Base-by-base conservation (phyloP, 92 coral and sea anemone species). In the Epizoanthus scotinus region DNA sequence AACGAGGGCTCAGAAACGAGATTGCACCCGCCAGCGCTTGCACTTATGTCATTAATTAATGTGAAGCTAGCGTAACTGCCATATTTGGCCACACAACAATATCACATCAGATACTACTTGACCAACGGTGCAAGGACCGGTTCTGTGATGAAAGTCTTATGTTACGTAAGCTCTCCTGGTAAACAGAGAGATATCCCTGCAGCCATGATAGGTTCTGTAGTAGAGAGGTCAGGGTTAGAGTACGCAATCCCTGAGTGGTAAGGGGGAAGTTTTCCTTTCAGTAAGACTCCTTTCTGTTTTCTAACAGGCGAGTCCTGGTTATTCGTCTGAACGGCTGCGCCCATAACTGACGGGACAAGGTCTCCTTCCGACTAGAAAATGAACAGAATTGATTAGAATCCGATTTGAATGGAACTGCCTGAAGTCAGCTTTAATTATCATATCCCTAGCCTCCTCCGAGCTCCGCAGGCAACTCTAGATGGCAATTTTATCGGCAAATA, bases 131-230 rank as follows among this genome's bases (percentile, higher is more conserved):
- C 52, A 9, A 47, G 52, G 52, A 47, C 0, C 52, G 52, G 44
- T 40, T 47, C 17, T 0, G 14, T 47, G 13, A 15, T 10, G 52
- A n/a, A n/a, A 47, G 59, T 19, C 52, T 21, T 29, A 9, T 59
- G 68, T 75, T 40, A 75, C 58, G 67, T 75, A 15, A 58, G 21
- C 28, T 75, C 67, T 75, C 67, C 81, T 25, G 92, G 94, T 15
- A 90, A 78, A 40, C 79, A 86, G 14, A 92, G 84, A 5, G 97
- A 92, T 12, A 92, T 74, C 14, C 97, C 97, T 0, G 94, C 85
- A 2, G 94, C 97, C n/a, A 93, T 71, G 59, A 93, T 54, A n/a
- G 94, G 90, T 21, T 80, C 90, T 0, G 74, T 69, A 18, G 77
- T 25, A 28, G 87, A 58, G 7, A 93, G 87, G 49, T 87, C 91